Conservation (phyloP, 2,888 invertebrate species). For the Spisula solida region DNA sequence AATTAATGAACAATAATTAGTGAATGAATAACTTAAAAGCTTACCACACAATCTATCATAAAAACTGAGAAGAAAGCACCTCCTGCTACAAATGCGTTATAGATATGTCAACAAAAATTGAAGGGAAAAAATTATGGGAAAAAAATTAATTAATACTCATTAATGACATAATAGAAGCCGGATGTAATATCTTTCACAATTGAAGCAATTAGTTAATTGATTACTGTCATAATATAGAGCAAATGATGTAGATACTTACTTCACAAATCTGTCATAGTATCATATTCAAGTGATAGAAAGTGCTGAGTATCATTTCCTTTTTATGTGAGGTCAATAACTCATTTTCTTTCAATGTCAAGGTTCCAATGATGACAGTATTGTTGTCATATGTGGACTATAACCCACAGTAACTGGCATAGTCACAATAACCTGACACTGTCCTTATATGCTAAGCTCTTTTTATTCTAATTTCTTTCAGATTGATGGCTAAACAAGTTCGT, state of each 20-base stretch:
- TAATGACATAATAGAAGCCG: background rate
- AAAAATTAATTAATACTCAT: conserved; percentile 1
- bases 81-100: background rate
- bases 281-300: background rate
- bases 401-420: too few species aligned
- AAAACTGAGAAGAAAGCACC: background rate
- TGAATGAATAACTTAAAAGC: background rate
- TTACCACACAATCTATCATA: background rate
- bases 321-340: too few species aligned
- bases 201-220: background rate
- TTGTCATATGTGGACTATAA: too few species aligned
- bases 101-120: background rate
- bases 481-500: too few species aligned
- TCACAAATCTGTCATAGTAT: background rate
- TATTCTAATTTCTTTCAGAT: too few species aligned
- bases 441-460: too few species aligned
- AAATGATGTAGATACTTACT: background rate
- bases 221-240: background rate
- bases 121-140: background rate
- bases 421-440: too few species aligned
- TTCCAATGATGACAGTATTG: too few species aligned
- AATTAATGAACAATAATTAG: conserved; percentile 4
- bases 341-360: too few species aligned
- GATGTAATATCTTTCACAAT: conserved; percentile 13
- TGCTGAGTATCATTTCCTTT: background rate